Base-by-base conservation (phyloP, 1,140 invertebrate genomes). In the Drosophila carrolli region DNA sequence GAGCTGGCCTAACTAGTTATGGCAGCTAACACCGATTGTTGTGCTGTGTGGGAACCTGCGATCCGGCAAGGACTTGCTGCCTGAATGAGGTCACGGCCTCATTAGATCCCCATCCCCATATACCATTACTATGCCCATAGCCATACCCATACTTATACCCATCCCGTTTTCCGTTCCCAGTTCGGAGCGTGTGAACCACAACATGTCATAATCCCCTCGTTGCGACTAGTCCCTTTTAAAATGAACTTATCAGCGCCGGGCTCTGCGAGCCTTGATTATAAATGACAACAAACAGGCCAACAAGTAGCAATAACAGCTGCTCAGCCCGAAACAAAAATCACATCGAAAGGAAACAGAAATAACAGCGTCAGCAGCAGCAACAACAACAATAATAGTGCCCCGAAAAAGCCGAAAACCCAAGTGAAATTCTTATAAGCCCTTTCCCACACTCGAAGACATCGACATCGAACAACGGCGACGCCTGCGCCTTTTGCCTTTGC, bases 391-490 rank as follows among this genome's bases (percentile, higher is more conserved):
- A 78, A 75, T 61, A 86, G 61, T 71, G 48, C 62, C 81, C 77
- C 48, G 48, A 76, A 84, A 68, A 79, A 76, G 53, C 78, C 79
- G 75, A 81, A 80, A 86, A 84, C 40, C 85, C 85, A 81, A 90
- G 84, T 89, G 84, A 89, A 89, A 89, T 89, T 89, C 84, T 89
- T 89, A 89, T 89, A 89, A 89, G 84, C 84, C 84, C 84, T 89
- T 89, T 89, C 84, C 84, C 84, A 89, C 84, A 89, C 84, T 89
- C 72, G 73, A 51, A 75, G 71, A 75, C 70, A 55, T 56, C 71
- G 61, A 75, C 54, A 67, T 58, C 35, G 51, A 67, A 66, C 63
- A 66, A 14, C 60, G 54, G 61, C 75, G 68, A 74, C 83, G 84
- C 79, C 83, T 83, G 83, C 83, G 84, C 84, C 67, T 70, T 44